A percentile compares a stretch with the other conserved stretches of the same genome.
Evolutionary conservation across 2,797 vertebrate species (phyloP).

Genomic region (Melanotaenia boesemani): DNA sequence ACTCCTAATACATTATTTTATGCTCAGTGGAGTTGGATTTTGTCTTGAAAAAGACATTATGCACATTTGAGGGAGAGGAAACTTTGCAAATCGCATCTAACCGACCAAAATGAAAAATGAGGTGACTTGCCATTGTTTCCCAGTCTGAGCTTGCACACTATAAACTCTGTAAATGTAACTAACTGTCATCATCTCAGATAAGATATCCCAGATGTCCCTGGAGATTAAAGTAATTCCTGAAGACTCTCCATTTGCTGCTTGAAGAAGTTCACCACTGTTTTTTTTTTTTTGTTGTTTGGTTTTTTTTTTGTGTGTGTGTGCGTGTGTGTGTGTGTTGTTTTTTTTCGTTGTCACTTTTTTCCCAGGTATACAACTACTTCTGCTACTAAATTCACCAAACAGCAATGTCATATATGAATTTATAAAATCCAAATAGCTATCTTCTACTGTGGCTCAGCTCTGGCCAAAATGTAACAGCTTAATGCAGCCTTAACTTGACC

Average conservation of each 20-base stretch:
- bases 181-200: neutral
- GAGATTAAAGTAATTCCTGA: neutral
- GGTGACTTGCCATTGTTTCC: neutral
- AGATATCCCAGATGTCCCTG: neutral
- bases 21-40: too few species aligned
- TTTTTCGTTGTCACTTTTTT: neutral
- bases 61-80: neutral
- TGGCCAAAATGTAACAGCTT: constrained; percentile 44
- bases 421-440: constrained; percentile 37
- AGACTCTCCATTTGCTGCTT: neutral
- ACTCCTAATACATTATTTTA: too few species aligned
- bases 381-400: neutral
- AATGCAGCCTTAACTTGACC: constrained; percentile 53
- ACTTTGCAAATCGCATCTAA: neutral
- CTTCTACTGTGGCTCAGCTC: constrained; percentile 11
- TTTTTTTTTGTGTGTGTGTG: too few species aligned
- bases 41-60: neutral
- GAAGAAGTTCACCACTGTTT: neutral
- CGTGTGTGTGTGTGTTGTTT: too few species aligned
- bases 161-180: neutral
- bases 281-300: neutral
- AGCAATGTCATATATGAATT: constrained; percentile 33
- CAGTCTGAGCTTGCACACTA: neutral
- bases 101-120: neutral
- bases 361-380: neutral